A percentile compares a stretch with the other conserved stretches of the same genome.
phyloP scores from a whole-genome alignment of 2,888 invertebrate genomes.

The Dysmachus trigonus region DNA sequence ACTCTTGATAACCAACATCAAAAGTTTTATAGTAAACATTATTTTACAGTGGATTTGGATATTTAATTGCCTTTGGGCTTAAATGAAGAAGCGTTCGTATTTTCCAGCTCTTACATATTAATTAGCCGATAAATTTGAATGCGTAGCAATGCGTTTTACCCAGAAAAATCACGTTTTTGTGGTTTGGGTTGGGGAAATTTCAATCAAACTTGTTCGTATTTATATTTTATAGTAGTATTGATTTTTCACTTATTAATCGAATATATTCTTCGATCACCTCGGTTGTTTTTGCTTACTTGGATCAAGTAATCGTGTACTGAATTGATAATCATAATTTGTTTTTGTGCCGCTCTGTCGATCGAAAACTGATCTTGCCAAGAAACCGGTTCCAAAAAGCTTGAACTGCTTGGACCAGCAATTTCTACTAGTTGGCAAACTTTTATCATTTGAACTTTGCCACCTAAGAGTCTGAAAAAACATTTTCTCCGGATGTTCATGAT shows the following conservation, averaged over 20 bases:
- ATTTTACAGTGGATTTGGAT: background rate
- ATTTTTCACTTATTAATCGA: background rate
- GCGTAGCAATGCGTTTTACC: background rate
- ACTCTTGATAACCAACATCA: background rate
- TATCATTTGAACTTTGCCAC: background rate
- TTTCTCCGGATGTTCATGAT: background rate
- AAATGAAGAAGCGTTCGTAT: background rate
- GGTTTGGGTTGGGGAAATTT: background rate
- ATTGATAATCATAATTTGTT: background rate
- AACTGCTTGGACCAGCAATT: background rate
- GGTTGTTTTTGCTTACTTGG: background rate
- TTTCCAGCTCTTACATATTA: too few relatives aligned
- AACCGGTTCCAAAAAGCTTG: background rate
- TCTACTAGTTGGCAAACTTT: background rate
- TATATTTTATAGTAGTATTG: background rate
- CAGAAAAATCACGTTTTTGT: background rate
- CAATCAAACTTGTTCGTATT: background rate
- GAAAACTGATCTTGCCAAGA: background rate
- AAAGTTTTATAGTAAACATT: background rate
- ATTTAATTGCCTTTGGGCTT: background rate
- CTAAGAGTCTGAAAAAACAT: background rate
- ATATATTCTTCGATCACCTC: background rate
- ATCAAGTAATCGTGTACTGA: background rate
- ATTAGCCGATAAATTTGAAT: background rate
- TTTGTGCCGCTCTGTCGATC: background rate